Conservation (phyloP, 2,113 vertebrate genomes). For the Ceyx cyanopectus region DNA sequence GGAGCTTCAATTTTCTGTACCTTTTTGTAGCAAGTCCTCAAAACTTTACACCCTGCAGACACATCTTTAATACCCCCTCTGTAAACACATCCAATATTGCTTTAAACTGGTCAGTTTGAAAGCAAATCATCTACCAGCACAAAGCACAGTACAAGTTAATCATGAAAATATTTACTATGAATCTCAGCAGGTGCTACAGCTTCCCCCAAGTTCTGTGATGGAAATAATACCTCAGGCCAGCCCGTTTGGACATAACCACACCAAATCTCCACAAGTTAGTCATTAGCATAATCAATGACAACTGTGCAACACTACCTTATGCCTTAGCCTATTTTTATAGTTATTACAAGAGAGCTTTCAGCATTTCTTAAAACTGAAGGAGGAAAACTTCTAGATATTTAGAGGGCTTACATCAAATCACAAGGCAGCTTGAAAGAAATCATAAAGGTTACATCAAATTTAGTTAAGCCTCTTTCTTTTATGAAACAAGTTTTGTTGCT, state of each 20-base stretch:
- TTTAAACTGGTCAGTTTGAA: not conserved
- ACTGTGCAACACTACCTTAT: not conserved
- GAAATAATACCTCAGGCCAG: not conserved
- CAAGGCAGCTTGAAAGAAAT: not conserved
- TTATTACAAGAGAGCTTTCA: not conserved
- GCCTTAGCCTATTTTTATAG: not conserved
- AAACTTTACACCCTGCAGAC: not conserved
- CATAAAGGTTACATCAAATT: not conserved
- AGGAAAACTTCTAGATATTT: not conserved
- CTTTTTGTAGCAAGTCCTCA: not conserved
- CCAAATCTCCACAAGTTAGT: not conserved
- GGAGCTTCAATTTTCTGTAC: not conserved
- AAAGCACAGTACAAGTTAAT: not conserved
- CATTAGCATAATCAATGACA: not conserved
- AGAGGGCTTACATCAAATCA: not conserved
- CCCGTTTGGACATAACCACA: not conserved
- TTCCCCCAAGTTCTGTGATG: not conserved
- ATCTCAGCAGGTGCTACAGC: not conserved
- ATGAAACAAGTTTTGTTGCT: not conserved
- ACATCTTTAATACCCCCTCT: not conserved
- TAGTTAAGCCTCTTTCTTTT: not conserved
- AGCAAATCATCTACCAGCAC: not conserved
- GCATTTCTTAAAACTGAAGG: not conserved
- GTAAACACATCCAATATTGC: not conserved
- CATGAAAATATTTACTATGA: not conserved